A percentile compares a stretch with the other conserved stretches of the same genome.
Evolutionary conservation across 2,888 invertebrate species (phyloP).

Genomic region (Artemia sinica): DNA sequence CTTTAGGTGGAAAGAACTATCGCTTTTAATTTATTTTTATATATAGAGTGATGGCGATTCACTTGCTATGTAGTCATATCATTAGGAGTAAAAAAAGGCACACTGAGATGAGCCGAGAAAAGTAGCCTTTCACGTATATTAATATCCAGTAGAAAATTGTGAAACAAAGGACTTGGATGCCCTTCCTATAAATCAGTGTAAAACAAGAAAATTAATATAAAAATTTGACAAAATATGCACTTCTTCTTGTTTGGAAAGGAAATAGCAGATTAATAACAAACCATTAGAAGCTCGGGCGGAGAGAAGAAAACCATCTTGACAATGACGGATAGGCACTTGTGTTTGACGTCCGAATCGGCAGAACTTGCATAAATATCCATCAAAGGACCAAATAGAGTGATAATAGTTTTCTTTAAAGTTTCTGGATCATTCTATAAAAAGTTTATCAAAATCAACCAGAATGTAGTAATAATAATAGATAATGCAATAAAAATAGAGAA

Average conservation of each 20-base stretch:
- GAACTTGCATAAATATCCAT: slow-evolving; percentile 97
- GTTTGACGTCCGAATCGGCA: slow-evolving; percentile 90
- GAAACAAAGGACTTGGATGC: no score
- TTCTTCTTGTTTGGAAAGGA: slow-evolving; percentile 22
- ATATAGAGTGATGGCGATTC: no score
- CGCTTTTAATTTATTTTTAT: no score
- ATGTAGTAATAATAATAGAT: not conserved
- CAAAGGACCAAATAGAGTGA: slow-evolving; percentile 76
- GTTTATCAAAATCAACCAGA: not conserved
- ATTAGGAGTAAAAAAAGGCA: no score
- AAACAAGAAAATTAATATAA: not conserved
- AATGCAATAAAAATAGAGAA: not conserved
- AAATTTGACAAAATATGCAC: not conserved
- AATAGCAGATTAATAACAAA: slow-evolving; percentile 25
- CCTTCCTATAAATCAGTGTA: no score
- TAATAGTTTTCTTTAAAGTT: slow-evolving; percentile 47
- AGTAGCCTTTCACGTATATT: no score
- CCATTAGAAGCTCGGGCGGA: slow-evolving; percentile 62
- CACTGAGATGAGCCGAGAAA: no score
- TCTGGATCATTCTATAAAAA: slow-evolving; percentile 44
- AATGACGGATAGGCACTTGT: slow-evolving; percentile 86
- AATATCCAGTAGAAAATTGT: no score
- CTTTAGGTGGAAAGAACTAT: no score
- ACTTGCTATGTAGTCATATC: no score
- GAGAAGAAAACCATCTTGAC: slow-evolving; percentile 92